These are phyloP conservation scores for Anolis apletophallus DNA, from an alignment of 2,797 vertebrate genomes.

Conservation along the genomic window DNA sequence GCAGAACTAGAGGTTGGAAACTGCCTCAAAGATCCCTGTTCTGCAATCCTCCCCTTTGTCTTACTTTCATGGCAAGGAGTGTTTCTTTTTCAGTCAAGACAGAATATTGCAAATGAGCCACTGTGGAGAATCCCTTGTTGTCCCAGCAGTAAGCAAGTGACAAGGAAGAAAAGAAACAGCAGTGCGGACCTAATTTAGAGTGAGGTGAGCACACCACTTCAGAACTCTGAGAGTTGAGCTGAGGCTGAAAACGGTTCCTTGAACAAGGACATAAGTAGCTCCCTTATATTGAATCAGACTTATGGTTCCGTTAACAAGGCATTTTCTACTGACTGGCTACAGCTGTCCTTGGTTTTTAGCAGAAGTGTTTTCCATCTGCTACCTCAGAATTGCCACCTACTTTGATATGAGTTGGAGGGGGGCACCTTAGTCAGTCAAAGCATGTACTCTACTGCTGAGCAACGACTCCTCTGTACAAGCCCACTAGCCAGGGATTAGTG, in stretches of 20 bases:
- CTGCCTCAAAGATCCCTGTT: background rate
- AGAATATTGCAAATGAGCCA: background rate
- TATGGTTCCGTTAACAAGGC: no score
- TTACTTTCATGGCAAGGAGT: background rate
- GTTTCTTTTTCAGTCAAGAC: background rate
- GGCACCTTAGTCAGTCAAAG: background rate
- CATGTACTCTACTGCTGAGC: background rate
- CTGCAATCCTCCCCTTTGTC: background rate
- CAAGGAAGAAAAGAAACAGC: background rate
- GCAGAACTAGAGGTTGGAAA: no score
- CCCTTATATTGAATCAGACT: no score
- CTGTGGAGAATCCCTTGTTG: background rate
- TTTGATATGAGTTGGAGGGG: background rate
- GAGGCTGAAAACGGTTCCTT: background rate
- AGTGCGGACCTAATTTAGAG: background rate
- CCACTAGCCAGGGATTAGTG: background rate
- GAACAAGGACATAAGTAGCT: background rate
- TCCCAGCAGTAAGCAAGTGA: background rate
- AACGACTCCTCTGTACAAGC: background rate
- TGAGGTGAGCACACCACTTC: background rate
- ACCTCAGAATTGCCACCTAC: background rate
- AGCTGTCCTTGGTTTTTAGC: no score
- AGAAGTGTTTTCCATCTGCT: no score
- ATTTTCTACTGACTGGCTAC: no score
- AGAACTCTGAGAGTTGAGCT: background rate